Percentiles rank a stretch among this genome's conserved stretches.
Conservation (phyloP, 2,797 vertebrate species). For the Micrastur ruficollis region DNA sequence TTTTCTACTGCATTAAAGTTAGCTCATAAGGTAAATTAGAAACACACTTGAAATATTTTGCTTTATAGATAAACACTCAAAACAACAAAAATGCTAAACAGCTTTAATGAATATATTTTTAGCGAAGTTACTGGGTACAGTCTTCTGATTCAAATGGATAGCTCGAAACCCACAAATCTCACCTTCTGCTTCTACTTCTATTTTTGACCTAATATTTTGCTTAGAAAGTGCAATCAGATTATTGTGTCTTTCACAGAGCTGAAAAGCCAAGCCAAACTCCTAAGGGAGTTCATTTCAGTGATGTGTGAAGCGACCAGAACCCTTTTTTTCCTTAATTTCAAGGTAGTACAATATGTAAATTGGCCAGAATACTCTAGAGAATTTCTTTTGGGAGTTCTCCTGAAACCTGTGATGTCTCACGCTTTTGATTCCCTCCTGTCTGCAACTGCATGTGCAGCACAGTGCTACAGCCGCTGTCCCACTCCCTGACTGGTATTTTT, state of each 20-base stretch:
- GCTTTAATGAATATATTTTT: background rate
- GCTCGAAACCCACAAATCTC: background rate
- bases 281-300: background rate
- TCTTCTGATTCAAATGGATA: background rate
- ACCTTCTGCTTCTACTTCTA: background rate
- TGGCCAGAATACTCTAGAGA: background rate
- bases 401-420: background rate
- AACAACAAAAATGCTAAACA: background rate
- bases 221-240: background rate
- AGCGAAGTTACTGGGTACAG: background rate
- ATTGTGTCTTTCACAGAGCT: background rate
- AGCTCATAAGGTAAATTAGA: background rate
- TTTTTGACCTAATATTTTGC: background rate
- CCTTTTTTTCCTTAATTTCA: background rate
- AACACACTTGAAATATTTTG: background rate
- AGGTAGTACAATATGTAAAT: conserved; percentile 7
- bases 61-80: background rate
- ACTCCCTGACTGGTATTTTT: background rate
- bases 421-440: background rate
- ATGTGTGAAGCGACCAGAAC: background rate
- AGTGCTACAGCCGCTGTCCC: background rate
- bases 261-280: background rate
- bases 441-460: background rate
- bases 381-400: background rate
- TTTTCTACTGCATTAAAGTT: background rate